These are phyloP conservation scores for Candidula unifasciata DNA, from an alignment of 2,888 invertebrate species.

Conservation along the genomic window DNA sequence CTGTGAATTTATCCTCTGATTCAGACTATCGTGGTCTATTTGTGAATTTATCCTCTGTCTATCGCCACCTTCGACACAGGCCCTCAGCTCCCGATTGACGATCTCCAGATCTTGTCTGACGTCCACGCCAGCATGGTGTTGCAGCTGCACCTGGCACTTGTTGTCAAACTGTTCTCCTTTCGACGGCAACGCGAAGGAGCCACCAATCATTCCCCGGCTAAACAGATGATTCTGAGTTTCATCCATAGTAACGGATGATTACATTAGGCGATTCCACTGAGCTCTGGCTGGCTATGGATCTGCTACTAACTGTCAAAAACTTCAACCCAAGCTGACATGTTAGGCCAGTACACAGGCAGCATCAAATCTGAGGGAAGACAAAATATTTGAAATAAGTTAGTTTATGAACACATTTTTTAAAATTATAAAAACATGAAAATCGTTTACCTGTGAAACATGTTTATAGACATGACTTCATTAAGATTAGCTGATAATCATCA, in stretches of 20 bases:
- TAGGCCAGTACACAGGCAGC: background rate
- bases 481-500: no score
- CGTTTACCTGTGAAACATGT: no score
- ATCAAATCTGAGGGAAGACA: background rate
- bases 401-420: no score
- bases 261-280: background rate
- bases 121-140: constrained; percentile 15
- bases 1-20: constrained; percentile 22
- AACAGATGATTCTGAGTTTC: constrained; percentile 34
- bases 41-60: constrained; percentile 26
- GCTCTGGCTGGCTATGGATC: background rate
- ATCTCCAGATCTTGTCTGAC: constrained; percentile 32
- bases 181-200: constrained; percentile 22
- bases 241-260: constrained; percentile 27
- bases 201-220: constrained; percentile 26
- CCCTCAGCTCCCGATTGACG: constrained; percentile 18
- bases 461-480: no score
- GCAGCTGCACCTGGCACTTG: background rate
- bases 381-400: background rate
- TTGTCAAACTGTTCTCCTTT: constrained; percentile 32
- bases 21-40: constrained; percentile 5
- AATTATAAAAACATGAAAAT: no score
- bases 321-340: background rate
- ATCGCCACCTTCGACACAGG: constrained; percentile 28
- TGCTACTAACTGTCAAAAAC: background rate